Conservation (phyloP, 2,113 vertebrate genomes). For the Apistogramma diplotaenia region DNA sequence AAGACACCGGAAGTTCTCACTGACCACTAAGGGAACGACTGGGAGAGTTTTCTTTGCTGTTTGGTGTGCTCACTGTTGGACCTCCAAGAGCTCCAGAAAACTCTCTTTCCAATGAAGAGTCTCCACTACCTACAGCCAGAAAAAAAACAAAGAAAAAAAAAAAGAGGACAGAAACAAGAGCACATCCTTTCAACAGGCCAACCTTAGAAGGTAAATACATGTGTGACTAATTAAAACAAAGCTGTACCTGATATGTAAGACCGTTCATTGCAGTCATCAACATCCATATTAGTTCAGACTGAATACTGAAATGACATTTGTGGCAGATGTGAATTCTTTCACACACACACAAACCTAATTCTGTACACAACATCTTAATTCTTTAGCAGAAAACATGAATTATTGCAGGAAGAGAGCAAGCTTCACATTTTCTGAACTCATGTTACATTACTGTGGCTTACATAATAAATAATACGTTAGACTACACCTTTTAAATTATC, state of each 20-base stretch:
- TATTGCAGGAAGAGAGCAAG: background rate
- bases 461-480: background rate
- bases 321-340: background rate
- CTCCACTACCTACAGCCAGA: constrained; percentile 82
- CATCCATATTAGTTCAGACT: constrained; percentile 86
- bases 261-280: constrained; percentile 92
- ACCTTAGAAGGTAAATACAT: background rate
- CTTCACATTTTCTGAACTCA: background rate
- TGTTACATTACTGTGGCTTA: background rate
- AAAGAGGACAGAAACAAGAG: constrained; percentile 7
- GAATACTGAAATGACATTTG: constrained; percentile 74
- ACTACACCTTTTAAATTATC: background rate
- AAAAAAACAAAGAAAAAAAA: too few species aligned
- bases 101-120: constrained; percentile 95
- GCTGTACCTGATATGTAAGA: constrained; percentile 88
- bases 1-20: constrained; percentile 45
- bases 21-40: constrained; percentile 93
- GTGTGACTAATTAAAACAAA: background rate
- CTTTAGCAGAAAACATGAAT: background rate
- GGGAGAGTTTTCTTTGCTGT: constrained; percentile 94
- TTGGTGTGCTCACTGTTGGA: constrained; percentile 91
- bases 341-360: background rate
- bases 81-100: constrained; percentile 89
- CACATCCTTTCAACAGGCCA: background rate
- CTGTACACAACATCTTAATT: background rate